Evolutionary conservation across 2,888 invertebrate species (phyloP).

Genomic region (Palloptera scutellata): DNA sequence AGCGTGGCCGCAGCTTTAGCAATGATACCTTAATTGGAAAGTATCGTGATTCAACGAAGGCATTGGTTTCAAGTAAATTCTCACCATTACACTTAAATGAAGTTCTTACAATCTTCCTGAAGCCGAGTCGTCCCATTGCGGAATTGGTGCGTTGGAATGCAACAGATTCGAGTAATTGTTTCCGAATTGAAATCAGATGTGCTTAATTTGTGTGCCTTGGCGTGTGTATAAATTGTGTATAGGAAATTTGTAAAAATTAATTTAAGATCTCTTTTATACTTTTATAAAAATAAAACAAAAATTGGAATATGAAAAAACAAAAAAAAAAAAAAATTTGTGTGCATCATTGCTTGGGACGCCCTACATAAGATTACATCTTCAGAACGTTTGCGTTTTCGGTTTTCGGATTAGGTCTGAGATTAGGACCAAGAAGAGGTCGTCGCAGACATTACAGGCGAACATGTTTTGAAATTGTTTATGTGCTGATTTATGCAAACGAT

Average conservation of each 20-base stretch:
- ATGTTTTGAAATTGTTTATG: too few species aligned
- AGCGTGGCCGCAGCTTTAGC: conserved; percentile 48
- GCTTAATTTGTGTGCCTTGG: background rate
- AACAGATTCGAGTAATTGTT: conserved; percentile 58
- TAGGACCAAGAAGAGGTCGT: too few species aligned
- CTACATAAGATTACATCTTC: too few species aligned
- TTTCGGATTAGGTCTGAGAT: too few species aligned
- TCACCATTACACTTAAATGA: conserved; percentile 59
- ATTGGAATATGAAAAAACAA: conserved; percentile 25
- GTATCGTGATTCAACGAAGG: conserved; percentile 59
- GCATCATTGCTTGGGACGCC: too few species aligned
- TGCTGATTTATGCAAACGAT: too few species aligned
- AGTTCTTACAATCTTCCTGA: conserved; percentile 56
- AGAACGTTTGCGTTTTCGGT: too few species aligned
- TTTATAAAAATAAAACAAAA: conserved; percentile 35
- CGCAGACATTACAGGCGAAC: too few species aligned
- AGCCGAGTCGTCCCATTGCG: conserved; percentile 62
- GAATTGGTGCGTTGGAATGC: conserved; percentile 59
- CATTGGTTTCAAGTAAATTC: conserved; percentile 58
- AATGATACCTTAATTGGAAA: conserved; percentile 47
- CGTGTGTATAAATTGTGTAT: conserved; percentile 3
- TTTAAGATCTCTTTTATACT: conserved; percentile 34
- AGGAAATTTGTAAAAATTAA: conserved; percentile 12
- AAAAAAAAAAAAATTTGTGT: conserved; percentile 12
- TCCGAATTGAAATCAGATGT: conserved; percentile 60